Conservation (phyloP, 1,140 invertebrate species). For the Meloidogyne floridensis region DNA sequence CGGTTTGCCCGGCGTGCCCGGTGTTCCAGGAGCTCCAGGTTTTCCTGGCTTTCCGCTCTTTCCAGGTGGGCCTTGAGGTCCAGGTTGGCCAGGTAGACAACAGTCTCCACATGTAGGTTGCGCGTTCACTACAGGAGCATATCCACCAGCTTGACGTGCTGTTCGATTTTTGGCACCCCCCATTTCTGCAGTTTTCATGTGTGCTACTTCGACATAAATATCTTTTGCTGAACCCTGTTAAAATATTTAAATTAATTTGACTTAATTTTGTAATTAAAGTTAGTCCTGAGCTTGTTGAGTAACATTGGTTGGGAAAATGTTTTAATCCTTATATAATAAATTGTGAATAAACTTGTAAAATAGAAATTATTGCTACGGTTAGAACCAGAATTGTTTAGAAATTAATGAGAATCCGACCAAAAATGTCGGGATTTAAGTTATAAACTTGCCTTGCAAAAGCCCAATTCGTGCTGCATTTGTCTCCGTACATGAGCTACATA, state of each 20-base stretch:
- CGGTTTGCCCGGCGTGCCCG: constrained; percentile 47
- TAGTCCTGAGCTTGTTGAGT: too few relatives aligned
- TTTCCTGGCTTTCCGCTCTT: constrained; percentile 45
- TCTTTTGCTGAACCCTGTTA: constrained; percentile 55
- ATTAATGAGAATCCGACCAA: too few relatives aligned
- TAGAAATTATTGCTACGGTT: too few relatives aligned
- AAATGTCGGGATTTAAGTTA: too few relatives aligned
- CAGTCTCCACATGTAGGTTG: constrained; percentile 50
- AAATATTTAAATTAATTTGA: background rate
- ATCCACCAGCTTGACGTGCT: constrained; percentile 53
- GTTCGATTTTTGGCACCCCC: constrained; percentile 39
- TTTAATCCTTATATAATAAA: too few relatives aligned
- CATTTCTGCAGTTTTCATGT: constrained; percentile 51
- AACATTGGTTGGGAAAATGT: too few relatives aligned
- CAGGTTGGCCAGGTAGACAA: constrained; percentile 55
- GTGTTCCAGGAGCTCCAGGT: constrained; percentile 49
- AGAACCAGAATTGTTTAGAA: too few relatives aligned
- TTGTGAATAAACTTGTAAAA: too few relatives aligned
- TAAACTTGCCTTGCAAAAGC: constrained; percentile 50
- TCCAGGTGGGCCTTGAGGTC: constrained; percentile 48
- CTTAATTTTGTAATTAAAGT: too few relatives aligned
- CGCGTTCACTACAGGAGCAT: constrained; percentile 53
- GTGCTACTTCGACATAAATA: constrained; percentile 57
- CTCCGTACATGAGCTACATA: constrained; percentile 52
- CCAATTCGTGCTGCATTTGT: constrained; percentile 59